Conservation (phyloP, 2,797 vertebrate species). For the Sebastes cheni region DNA sequence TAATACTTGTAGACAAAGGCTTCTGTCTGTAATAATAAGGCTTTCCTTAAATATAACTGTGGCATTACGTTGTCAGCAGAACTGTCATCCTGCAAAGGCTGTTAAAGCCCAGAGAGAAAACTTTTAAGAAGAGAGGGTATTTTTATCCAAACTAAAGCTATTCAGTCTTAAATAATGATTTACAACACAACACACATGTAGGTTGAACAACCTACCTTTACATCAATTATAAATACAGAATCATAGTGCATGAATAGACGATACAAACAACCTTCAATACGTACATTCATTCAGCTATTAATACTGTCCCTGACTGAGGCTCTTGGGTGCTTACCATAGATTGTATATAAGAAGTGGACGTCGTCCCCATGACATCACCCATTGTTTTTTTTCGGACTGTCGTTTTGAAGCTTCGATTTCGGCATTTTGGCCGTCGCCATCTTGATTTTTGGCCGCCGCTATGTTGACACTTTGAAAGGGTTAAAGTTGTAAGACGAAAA, state of each 20-base stretch:
- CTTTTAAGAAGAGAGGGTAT: not conserved
- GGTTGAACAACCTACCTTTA: not conserved
- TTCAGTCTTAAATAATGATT: not conserved
- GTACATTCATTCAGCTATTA: not conserved
- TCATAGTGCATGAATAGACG: not conserved
- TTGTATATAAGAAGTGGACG: too few species aligned
- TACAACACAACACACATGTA: not conserved
- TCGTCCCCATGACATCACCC: too few species aligned
- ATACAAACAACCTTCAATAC: not conserved
- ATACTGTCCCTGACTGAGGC: not conserved
- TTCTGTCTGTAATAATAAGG: not conserved
- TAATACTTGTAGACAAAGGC: not conserved
- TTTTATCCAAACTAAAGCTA: not conserved
- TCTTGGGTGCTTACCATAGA: too few species aligned
- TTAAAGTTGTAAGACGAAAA: too few species aligned
- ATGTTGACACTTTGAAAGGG: too few species aligned
- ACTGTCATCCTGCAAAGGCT: not conserved
- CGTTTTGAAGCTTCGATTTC: too few species aligned
- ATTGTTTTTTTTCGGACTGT: too few species aligned
- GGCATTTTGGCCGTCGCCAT: rapidly evolving
- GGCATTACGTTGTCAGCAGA: not conserved
- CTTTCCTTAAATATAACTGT: not conserved
- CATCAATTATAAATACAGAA: not conserved
- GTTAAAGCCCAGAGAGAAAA: not conserved
- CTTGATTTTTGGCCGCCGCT: rapidly evolving